Conservation (phyloP, 2,888 invertebrate genomes). For the Athalia circularis region DNA sequence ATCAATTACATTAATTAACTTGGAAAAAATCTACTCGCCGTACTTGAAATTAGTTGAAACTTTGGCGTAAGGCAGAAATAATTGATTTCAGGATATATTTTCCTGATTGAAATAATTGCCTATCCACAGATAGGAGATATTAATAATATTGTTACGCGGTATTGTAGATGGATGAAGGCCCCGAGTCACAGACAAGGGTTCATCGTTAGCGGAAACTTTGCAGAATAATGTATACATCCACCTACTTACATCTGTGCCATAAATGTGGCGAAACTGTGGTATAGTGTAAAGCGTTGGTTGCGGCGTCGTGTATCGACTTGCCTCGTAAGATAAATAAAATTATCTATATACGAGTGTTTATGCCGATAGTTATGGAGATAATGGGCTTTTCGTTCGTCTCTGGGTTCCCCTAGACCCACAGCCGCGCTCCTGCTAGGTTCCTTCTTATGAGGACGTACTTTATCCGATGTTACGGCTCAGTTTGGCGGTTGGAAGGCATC, state of each 20-base stretch:
- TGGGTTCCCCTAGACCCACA: slow-evolving; percentile 31
- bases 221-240: slow-evolving; percentile 4
- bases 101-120: neutral
- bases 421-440: slow-evolving; percentile 50
- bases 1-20: no score
- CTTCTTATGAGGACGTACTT: slow-evolving; percentile 59
- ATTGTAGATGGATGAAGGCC: slow-evolving; percentile 10
- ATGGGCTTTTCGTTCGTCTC: slow-evolving; percentile 49
- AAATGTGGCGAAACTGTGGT: slow-evolving; percentile 32
- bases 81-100: neutral
- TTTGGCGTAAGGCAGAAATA: no score
- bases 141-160: neutral
- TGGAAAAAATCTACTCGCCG: no score
- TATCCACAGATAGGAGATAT: neutral
- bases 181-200: slow-evolving; percentile 4
- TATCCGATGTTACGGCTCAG: slow-evolving; percentile 58
- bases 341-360: slow-evolving; percentile 63
- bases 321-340: slow-evolving; percentile 62
- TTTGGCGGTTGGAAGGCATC: slow-evolving; percentile 34
- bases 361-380: slow-evolving; percentile 59
- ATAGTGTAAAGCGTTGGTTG: slow-evolving; percentile 13
- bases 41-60: no score
- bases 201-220: slow-evolving; percentile 35
- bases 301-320: slow-evolving; percentile 34
- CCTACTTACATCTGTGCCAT: slow-evolving; percentile 30